Evolutionary conservation across 1,140 invertebrate genomes (phyloP), one percentile per base, ranked within the genome.

Genomic region (Trichonephila inaurata): DNA sequence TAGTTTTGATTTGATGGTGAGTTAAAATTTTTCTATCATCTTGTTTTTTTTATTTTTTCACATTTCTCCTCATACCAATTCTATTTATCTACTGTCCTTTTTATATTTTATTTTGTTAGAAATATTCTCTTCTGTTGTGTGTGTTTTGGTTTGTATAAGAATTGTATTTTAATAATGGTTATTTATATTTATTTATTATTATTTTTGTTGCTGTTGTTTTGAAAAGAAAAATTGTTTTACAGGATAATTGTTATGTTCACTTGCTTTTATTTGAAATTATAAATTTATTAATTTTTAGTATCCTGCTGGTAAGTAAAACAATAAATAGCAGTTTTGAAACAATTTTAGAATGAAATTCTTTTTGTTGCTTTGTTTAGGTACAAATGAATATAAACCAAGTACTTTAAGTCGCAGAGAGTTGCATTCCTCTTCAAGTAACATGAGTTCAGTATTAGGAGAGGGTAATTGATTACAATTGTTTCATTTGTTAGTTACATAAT

Each of bases 1-100:
- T 85, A 90, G 77, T 69, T 90, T 21, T 90, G 93, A 94, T 58
- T 94, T 24, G 93, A 94, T 89, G 93, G 93, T 94, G 92, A 93
- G 92, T 89, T 58, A 21, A 61, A 89, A 19, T 40, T 88, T 28
- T 88, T 33, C 60, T 64, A 44, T 87, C 10, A 40, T 33, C 12
- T 21, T 19, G 18, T 51, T 58, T 58, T 72, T n/a, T 89, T 58
- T 51, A 24, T 89, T 69, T 10, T 69, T 77, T 72, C 14, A 7
- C 5, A 77, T 40, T 58, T 58, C 14, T 87, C 85, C 24, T 40
- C 1, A 5, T 21, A 19, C n/a, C 33, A 40, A 28, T 4, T 5
- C 16, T 4, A 51, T 51, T 69, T 21, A 24, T 60, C 7, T 66
- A n/a, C 7, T 8, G 8, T 24, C 24, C 66, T n/a, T 69, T 69